Evolutionary conservation across 2,113 vertebrate species (phyloP).

Genomic region (Rattus norvegicus): DNA sequence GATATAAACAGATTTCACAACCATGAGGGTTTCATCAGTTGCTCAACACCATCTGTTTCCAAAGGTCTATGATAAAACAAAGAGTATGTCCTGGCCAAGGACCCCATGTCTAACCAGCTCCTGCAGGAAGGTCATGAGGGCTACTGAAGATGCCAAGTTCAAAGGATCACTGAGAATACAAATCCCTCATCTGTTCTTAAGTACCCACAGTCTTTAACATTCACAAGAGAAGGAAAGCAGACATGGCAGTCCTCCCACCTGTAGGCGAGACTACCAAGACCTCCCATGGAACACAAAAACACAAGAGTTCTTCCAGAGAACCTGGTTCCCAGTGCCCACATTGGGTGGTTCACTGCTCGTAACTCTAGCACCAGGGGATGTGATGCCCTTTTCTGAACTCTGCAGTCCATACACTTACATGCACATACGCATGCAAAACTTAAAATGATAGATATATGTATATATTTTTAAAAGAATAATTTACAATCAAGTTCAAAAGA

Average conservation of each 20-base stretch:
- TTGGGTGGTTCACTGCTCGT: not conserved
- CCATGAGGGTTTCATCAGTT: not conserved
- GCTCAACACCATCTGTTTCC: not conserved
- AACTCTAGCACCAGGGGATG: not conserved
- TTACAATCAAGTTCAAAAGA: not conserved
- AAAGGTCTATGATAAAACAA: not conserved
- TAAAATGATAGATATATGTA: not conserved
- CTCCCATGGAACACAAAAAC: not conserved
- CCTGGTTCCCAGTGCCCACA: not conserved
- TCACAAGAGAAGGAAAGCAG: not conserved
- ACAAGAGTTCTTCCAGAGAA: not conserved
- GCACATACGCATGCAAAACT: not conserved
- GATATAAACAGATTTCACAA: not conserved
- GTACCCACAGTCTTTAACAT: not conserved
- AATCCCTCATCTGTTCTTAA: not conserved
- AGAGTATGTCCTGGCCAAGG: not conserved
- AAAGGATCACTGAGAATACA: not conserved
- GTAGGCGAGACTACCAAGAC: too few species aligned
- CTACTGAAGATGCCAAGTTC: not conserved
- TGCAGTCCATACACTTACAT: not conserved
- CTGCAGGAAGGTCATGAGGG: not conserved
- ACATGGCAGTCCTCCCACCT: too few species aligned
- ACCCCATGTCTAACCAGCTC: not conserved
- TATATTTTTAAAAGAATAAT: not conserved
- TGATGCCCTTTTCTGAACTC: not conserved